Conservation (phyloP, 2,797 vertebrate species). For the Buceros bicornis region DNA sequence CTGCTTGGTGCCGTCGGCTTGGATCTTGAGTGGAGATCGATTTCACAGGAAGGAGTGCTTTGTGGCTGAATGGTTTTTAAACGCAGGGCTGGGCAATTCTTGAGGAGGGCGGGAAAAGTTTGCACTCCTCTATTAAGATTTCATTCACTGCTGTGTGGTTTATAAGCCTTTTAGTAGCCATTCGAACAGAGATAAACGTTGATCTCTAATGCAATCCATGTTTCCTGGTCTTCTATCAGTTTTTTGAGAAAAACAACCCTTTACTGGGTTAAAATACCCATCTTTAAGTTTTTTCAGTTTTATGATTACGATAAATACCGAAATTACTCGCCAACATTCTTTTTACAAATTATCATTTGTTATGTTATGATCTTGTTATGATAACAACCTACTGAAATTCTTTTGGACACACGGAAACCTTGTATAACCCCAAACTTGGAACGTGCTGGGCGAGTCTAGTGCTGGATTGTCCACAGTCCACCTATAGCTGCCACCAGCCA, state of each 20-base stretch:
- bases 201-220: neutral
- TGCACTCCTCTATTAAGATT: neutral
- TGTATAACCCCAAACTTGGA: neutral
- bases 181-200: neutral
- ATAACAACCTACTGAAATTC: neutral
- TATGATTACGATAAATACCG: neutral
- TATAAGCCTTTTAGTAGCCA: neutral
- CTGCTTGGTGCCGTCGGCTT: neutral
- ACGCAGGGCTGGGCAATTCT: neutral
- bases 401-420: neutral
- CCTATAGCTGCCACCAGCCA: neutral
- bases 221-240: neutral
- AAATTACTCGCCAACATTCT: neutral
- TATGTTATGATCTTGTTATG: neutral
- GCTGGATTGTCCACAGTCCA: neutral
- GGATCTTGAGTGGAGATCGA: neutral
- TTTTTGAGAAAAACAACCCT: neutral
- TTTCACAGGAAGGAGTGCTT: neutral
- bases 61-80: neutral
- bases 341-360: neutral
- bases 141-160: neutral
- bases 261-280: neutral
- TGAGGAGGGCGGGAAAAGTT: neutral
- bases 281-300: neutral
- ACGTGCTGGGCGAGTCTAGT: neutral